These are phyloP conservation scores for Listronotus bonariensis DNA, from an alignment of 1,140 invertebrate genomes.

Conservation along the genomic window DNA sequence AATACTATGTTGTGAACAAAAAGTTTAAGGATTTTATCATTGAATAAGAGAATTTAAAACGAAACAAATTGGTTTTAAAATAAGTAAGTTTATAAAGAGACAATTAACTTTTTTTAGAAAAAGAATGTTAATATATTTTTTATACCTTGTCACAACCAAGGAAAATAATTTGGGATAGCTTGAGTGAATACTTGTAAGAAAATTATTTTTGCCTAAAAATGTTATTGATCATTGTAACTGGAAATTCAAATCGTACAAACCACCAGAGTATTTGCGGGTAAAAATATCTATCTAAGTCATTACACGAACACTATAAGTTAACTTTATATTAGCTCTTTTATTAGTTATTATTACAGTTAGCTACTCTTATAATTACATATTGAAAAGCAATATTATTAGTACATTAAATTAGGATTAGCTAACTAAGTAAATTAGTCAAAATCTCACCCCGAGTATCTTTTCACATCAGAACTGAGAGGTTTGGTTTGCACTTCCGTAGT, in stretches of 20 bases:
- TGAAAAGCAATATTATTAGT: neutral
- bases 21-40: no score
- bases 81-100: neutral
- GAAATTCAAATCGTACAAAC: constrained; percentile 13
- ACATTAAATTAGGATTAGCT: constrained; percentile 3
- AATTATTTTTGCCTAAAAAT: no score
- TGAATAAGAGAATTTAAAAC: neutral
- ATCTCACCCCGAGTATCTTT: constrained; percentile 35
- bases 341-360: constrained; percentile 6
- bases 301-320: neutral
- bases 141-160: no score
- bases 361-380: neutral
- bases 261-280: constrained; percentile 10
- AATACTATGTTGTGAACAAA: no score
- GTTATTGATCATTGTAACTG: no score
- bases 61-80: neutral
- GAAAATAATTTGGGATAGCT: no score
- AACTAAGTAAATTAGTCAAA: constrained; percentile 20
- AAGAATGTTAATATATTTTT: no score
- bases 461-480: constrained; percentile 28
- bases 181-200: no score
- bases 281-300: constrained; percentile 12
- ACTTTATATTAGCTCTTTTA: neutral
- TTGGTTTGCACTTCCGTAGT: constrained; percentile 62
- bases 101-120: no score